These are phyloP conservation scores for Drosophila anomelani DNA, from an alignment of 2,888 invertebrate genomes.

Conservation along the genomic window DNA sequence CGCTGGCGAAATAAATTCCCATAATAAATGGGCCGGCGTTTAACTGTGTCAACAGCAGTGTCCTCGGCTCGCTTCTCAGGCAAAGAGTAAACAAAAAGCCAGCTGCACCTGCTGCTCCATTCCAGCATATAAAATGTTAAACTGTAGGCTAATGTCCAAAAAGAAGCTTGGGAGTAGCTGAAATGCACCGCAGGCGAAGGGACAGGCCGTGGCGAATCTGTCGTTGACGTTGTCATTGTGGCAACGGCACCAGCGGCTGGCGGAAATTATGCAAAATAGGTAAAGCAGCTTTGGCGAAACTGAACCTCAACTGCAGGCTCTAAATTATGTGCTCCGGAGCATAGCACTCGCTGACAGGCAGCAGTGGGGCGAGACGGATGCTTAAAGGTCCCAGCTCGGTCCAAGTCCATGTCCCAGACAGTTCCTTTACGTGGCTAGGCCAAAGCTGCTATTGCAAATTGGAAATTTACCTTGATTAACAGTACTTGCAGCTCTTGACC, in stretches of 20 bases:
- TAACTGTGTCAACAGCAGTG: conserved; percentile 73
- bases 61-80: conserved; percentile 14
- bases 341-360: conserved; percentile 55
- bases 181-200: conserved; percentile 25
- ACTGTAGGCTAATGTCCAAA: conserved; percentile 55
- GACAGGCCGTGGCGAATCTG: conserved; percentile 25
- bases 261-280: conserved; percentile 79
- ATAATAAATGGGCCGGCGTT: conserved; percentile 70
- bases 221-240: conserved; percentile 44
- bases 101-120: conserved; percentile 25
- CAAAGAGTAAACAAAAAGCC: conserved; percentile 13
- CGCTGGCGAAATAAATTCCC: conserved; percentile 64
- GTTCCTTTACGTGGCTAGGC: not conserved
- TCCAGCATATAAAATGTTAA: conserved; percentile 69
- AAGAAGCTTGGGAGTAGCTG: conserved; percentile 30
- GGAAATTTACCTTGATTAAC: not conserved
- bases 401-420: not conserved
- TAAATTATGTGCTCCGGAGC: conserved; percentile 60
- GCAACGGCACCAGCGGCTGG: conserved; percentile 51
- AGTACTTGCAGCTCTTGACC: not conserved
- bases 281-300: conserved; percentile 74
- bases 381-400: conserved; percentile 9
- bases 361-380: conserved; percentile 30
- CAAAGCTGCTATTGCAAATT: not conserved
- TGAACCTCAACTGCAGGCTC: conserved; percentile 70